Evolutionary conservation across 2,113 vertebrate species (phyloP), one percentile per base, ranked within the genome.

Genomic region (Ia io): DNA sequence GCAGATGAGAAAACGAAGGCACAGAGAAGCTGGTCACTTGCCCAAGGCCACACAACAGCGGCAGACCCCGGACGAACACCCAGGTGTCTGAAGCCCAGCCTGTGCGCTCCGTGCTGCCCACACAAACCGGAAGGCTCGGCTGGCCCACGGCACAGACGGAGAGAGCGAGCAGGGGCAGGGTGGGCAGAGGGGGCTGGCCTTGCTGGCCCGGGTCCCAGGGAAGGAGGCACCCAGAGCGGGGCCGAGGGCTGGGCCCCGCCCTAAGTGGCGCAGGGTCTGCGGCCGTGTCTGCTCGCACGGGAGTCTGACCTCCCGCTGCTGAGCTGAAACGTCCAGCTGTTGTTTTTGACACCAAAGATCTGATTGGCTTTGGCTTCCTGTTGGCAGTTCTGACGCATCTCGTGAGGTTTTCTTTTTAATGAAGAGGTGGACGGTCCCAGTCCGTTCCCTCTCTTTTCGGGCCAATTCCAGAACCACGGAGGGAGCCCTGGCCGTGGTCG

Each of bases 391-490:
- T 53, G 59, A 79, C 1, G 1, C 42, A 53, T 69, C 53, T 40
- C 4, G 9, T 30, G 42, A 63, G 53, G n/a, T 30, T 94, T 83
- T 73, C 40, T 49, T 76, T 88, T 51, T 30, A 74, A 86, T 10
- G 56, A 85, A 53, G 91, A 85, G 51, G 40, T 91, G 13, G 51
- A 42, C 5, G 6, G 77, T 95, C 42, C 9, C 10, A 6, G 32
- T 6, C 11, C 0, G 0, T 63, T 32, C 9, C 0, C 0, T 47
- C 2, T 13, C 59, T 56, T 76, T 83, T 40, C 5, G 2, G 42
- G 71, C 1, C 0, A 59, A 28, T 61, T 73, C 76, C 22, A 8
- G 6, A 30, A 7, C 5, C 25, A 5, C 6, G 3, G 53, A 51
- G 1, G 1, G 88, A 44, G 28, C 20, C 40, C 37, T 74, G 17